phyloP scores from a whole-genome alignment of 2,797 vertebrate genomes.

The Lacerta agilis region DNA sequence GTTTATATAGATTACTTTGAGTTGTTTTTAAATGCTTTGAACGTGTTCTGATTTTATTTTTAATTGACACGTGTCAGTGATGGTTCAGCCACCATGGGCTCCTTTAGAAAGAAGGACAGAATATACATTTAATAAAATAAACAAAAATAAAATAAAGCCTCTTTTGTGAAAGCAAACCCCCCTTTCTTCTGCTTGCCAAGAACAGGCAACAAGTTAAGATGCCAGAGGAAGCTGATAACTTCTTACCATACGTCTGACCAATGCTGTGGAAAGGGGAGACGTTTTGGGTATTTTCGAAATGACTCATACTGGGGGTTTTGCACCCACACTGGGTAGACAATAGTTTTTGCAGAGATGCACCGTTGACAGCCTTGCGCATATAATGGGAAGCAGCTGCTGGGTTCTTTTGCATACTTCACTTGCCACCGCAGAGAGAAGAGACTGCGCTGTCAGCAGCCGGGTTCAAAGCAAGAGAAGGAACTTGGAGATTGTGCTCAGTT shows the following conservation, averaged over 20 bases:
- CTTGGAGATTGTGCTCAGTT: neutral
- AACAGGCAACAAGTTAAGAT: neutral
- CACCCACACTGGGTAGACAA: neutral
- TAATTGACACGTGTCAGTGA: no score
- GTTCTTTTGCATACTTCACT: neutral
- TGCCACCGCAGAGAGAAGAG: neutral
- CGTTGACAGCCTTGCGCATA: neutral
- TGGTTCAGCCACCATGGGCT: no score
- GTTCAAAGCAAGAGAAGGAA: fast-evolving
- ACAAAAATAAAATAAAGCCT: no score
- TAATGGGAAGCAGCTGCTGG: fast-evolving
- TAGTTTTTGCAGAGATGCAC: slow-evolving; percentile 10
- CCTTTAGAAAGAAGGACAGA: no score
- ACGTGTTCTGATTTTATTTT: no score
- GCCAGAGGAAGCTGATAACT: neutral
- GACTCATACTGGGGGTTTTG: neutral
- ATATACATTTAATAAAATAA: no score
- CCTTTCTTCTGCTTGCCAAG: neutral
- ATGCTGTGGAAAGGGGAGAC: neutral
- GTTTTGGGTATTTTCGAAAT: neutral
- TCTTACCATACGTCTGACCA: neutral
- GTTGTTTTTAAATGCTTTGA: no score
- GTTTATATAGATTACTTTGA: no score
- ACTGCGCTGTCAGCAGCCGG: neutral
- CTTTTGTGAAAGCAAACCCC: neutral